phyloP scores from a whole-genome alignment of 35 echinoderm and acorn worm species.

The Acanthaster planci region DNA sequence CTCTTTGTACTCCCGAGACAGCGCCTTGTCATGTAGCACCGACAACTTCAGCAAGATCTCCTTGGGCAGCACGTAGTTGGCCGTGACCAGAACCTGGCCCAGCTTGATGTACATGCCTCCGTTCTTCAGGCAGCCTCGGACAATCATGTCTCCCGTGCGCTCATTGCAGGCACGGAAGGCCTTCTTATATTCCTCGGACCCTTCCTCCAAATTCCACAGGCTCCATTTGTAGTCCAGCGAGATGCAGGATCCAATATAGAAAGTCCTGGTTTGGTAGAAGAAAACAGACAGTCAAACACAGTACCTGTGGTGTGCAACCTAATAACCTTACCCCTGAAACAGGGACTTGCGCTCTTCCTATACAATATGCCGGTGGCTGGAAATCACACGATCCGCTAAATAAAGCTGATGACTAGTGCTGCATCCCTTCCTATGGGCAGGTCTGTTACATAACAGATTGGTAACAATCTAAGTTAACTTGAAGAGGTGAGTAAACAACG shows the following conservation, averaged over 20 bases:
- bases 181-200: conserved; percentile 35
- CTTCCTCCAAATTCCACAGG: conserved; percentile 48
- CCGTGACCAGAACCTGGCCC: conserved; percentile 80
- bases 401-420: no score
- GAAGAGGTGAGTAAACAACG: neutral
- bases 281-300: neutral
- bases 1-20: conserved; percentile 88
- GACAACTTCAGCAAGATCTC: conserved; percentile 67
- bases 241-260: conserved; percentile 39
- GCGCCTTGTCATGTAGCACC: conserved; percentile 81
- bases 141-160: conserved; percentile 39
- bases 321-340: neutral
- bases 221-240: conserved; percentile 61
- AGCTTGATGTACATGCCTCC: conserved; percentile 95
- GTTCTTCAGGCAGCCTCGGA: conserved; percentile 82
- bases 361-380: no score
- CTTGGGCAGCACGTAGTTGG: conserved; percentile 91
- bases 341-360: neutral
- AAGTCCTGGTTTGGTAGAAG: conserved; percentile 25
- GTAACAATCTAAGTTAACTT: neutral
- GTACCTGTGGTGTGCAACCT: neutral
- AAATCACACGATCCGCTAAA: no score
- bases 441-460: no score
- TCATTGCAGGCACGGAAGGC: conserved; percentile 40
- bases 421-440: no score